Conservation (phyloP, 2,888 invertebrate species). For the Hypsopygia costalis region DNA sequence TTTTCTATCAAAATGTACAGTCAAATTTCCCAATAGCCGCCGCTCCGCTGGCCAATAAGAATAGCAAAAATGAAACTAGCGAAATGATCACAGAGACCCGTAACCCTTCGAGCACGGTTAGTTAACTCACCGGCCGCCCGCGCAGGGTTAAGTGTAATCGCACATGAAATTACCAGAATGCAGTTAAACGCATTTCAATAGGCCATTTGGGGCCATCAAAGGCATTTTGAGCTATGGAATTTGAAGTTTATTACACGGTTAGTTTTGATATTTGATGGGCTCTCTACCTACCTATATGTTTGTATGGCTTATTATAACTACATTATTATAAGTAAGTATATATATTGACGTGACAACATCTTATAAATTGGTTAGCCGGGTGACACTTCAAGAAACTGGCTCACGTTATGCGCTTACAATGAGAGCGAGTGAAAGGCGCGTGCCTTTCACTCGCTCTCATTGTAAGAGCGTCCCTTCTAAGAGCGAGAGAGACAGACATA, state of each 20-base stretch:
- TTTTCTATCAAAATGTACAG: conserved; percentile 16
- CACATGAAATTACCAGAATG: conserved; percentile 59
- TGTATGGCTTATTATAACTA: too few relatives aligned
- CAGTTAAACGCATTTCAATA: conserved; percentile 58
- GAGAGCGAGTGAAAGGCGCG: too few relatives aligned
- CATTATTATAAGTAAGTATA: too few relatives aligned
- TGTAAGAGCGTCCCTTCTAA: too few relatives aligned
- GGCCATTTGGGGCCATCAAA: conserved; percentile 44
- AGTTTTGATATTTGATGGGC: conserved; percentile 1
- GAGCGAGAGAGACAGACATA: too few relatives aligned
- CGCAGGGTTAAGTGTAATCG: conserved; percentile 52
- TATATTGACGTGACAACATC: too few relatives aligned
- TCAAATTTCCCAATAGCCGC: conserved; percentile 20
- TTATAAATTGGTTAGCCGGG: too few relatives aligned
- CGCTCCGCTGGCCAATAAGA: conserved; percentile 51
- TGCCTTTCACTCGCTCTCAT: too few relatives aligned
- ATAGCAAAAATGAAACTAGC: conserved; percentile 57
- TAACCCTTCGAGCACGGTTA: conserved; percentile 71
- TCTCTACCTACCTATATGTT: too few relatives aligned
- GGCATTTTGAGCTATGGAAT: conserved; percentile 18
- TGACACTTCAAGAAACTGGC: too few relatives aligned
- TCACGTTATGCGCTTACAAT: too few relatives aligned
- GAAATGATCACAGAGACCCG: conserved; percentile 52
- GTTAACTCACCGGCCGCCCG: conserved; percentile 42
- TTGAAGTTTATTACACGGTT: conserved; percentile 5